phyloP scores from a whole-genome alignment of 2,888 invertebrate genomes.

The Subacronicta megacephala region DNA sequence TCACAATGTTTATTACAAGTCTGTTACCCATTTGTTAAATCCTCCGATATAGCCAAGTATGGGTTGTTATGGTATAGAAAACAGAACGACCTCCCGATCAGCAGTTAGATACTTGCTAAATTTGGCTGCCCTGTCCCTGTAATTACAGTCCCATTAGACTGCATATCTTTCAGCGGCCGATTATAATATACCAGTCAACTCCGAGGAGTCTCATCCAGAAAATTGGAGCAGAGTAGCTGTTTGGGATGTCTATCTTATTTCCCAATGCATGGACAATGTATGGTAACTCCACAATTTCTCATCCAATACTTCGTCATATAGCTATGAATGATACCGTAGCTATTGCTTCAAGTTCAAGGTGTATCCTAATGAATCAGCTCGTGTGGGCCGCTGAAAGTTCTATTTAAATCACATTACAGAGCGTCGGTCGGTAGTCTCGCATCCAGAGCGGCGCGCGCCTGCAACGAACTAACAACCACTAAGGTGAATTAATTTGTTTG shows the following conservation, averaged over 20 bases:
- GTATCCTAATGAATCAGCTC: conserved; percentile 78
- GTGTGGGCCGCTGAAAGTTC: conserved; percentile 84
- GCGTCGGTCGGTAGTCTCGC: conserved; percentile 74
- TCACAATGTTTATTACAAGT: too few relatives aligned
- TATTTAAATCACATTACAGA: conserved; percentile 83
- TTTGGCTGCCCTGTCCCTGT: too few relatives aligned
- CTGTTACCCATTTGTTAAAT: too few relatives aligned
- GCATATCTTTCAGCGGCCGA: too few relatives aligned
- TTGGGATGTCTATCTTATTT: neutral
- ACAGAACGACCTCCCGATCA: too few relatives aligned
- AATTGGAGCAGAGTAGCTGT: too few relatives aligned
- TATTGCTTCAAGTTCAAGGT: conserved; percentile 84
- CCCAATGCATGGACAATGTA: conserved; percentile 18
- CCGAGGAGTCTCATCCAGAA: too few relatives aligned
- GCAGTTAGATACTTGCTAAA: too few relatives aligned
- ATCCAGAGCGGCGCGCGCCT: conserved; percentile 84
- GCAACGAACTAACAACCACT: conserved; percentile 78
- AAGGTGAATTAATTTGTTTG: conserved; percentile 56
- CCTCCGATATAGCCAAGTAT: too few relatives aligned
- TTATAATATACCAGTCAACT: too few relatives aligned
- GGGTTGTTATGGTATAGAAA: too few relatives aligned
- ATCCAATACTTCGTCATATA: conserved; percentile 15
- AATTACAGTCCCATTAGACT: too few relatives aligned
- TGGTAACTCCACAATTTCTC: conserved; percentile 24
- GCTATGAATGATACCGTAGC: conserved; percentile 55